These are phyloP conservation scores for Camponotus pennsylvanicus DNA, from an alignment of 1,140 invertebrate species.

Conservation along the genomic window DNA sequence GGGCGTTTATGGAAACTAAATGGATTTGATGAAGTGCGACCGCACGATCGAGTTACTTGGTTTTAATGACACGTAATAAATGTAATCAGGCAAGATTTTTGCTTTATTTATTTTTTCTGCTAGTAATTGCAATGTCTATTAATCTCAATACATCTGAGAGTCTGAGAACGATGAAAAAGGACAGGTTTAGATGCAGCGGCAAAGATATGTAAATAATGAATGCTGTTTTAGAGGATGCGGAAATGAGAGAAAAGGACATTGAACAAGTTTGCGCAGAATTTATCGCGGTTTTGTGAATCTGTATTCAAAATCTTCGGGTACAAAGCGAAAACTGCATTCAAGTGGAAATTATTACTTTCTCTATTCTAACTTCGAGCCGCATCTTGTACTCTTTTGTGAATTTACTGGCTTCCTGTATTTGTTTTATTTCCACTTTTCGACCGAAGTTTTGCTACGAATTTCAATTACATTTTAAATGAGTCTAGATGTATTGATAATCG, in stretches of 20 bases:
- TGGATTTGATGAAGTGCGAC: conserved; percentile 20
- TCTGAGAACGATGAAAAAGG: background rate
- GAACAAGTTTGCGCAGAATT: conserved; percentile 35
- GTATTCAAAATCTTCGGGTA: conserved; percentile 56
- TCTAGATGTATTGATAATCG: conserved; percentile 55
- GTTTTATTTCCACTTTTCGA: conserved; percentile 20
- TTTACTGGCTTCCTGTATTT: conserved; percentile 32
- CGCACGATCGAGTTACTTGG: conserved; percentile 21
- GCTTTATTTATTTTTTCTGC: background rate
- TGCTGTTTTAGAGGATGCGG: background rate
- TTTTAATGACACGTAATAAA: conserved; percentile 47
- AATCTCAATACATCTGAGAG: background rate
- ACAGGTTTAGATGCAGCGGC: background rate
- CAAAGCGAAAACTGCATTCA: conserved; percentile 46
- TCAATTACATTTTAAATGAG: conserved; percentile 14
- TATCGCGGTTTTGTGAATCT: conserved; percentile 69
- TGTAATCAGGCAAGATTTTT: background rate
- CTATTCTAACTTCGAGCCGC: background rate
- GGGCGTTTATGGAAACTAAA: conserved; percentile 46
- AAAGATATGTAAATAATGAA: conserved; percentile 12
- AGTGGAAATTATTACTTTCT: conserved; percentile 46
- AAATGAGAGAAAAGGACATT: background rate
- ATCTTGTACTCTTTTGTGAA: conserved; percentile 5
- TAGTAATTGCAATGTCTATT: background rate
- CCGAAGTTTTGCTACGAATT: conserved; percentile 45